Base-by-base conservation (phyloP, 2,113 vertebrate species). In the Fulmarus glacialis region DNA sequence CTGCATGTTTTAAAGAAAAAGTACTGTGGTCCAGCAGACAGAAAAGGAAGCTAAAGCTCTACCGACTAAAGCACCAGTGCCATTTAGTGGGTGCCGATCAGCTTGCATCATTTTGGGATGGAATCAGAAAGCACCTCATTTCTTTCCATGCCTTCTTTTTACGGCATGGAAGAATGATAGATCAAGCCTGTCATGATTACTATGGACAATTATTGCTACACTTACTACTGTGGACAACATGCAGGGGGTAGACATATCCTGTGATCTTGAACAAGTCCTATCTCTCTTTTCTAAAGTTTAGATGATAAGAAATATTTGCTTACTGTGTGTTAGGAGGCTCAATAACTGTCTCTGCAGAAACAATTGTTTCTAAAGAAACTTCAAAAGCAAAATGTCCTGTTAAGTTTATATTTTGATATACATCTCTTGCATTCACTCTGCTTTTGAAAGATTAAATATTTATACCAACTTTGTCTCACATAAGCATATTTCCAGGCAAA, bases 41-140 rank as follows among this genome's bases (percentile, higher is more conserved):
- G 63, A 74, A 75, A 82, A 85, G 19, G 10, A 78, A 81, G 48
- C 15, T 47, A 23, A 93, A 87, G 2, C 4, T 73, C 11, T 53
- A 40, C 10, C 21, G 81, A 15, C 15, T 13, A 55, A 24, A 45
- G 3, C 4, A 52, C 3, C 12, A 70, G 12, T 53, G 32, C 9
- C 3, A 0, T n/a, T 77, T 74, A 73, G 7, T 34, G 29, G 4
- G 11, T 53, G 12, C 16, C 0, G 1, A 70, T 58, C n/a, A 67
- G 9, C 27, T 84, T 62, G 12, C 3, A 1, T 62, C 6, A 20
- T 58, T 50, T 66, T 18, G 13, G 16, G 15, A 26, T 63, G 6
- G 56, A 82, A 26, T 47, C 6, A 48, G 9, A 34, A 45, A 17
- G 14, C 1, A 0, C 16, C 16, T 80, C 12, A 8, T 71, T 83